Evolutionary conservation across 2,888 invertebrate species (phyloP), one percentile per base, ranked within the genome.

Genomic region (Frankliniella fusca): DNA sequence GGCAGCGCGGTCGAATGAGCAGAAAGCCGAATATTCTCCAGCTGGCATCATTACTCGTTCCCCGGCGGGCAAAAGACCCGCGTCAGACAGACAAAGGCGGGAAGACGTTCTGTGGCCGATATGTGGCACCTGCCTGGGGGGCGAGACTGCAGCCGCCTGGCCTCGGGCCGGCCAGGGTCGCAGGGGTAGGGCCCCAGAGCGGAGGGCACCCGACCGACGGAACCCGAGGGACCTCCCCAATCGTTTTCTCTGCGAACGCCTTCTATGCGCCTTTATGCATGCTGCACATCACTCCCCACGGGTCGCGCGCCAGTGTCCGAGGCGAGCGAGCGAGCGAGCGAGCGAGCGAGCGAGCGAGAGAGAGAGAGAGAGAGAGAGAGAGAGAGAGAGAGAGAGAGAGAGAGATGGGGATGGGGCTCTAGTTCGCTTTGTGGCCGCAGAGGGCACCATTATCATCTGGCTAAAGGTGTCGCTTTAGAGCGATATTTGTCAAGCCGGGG

Each of bases 381-480:
- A n/a, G n/a, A n/a, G n/a, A n/a, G n/a, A n/a, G n/a, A n/a, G n/a
- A n/a, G n/a, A n/a, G n/a, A n/a, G 38, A 38, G 38, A 5, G 38
- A 5, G 38, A 61, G 18, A 18, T 8, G 61, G 61, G 18, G 70
- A 76, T 27, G 12, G 70, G 23, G 70, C 27, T 76, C 70, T 76
- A 76, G 70, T 76, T 76, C 70, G 11, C 27, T 76, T 12, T 76
- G 23, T 76, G 70, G 27, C 70, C 70, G 61, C 18, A 18, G 18
- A 18, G n/a, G 61, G 54, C 18, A 9, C 70, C 27, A 27, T 76
- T 76, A 76, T 76, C 38, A 27, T 23, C 70, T 27, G 8, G 8
- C 70, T 76, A 76, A 76, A 76, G 70, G 70, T 76, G 70, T 76
- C 70, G 70, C 70, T 76, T 76, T 76, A 76, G 70, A 27, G 23